Evolutionary conservation across 2,113 vertebrate genomes (phyloP), one percentile per base, ranked within the genome.

Genomic region (Hyla sarda): DNA sequence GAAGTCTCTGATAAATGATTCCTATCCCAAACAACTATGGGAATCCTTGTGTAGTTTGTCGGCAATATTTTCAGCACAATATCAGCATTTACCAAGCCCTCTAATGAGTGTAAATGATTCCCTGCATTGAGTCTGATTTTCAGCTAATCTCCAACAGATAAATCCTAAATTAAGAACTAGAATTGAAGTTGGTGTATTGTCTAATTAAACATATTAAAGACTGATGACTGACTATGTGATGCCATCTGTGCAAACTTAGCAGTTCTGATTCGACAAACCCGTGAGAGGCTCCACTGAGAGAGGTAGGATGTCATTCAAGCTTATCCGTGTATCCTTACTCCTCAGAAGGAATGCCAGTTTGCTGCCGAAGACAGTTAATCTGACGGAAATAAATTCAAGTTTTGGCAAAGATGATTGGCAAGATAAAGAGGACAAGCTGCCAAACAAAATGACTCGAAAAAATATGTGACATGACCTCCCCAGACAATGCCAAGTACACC

Each of bases 321-420:
- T 93, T 92, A 90, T 91, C 89, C 91, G 90, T 91, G 92, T 88
- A 89, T 89, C 89, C 89, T 74, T 88, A 90, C 86, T 89, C 90
- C 37, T 71, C 86, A 93, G 92, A 92, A 94, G 92, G 93, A 93
- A 95, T 78, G 89, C 90, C 90, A 88, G 91, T 93, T 95, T 94
- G 92, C 93, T 95, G 93, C 91, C 88, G 89, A 92, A 95, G 93
- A 95, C 92, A 92, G 92, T 96, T 94, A 93, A 96, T 93, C 94
- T 95, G 94, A 95, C 91, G 92, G 95, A 95, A 94, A 92, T 93
- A 93, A 91, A 91, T 93, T 96, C 95, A 95, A 95, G 95, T 95
- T 96, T 94, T 94, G 93, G 93, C 94, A 93, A 93, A 95, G 91
- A 92, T 92, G 88, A 92, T 90, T 91, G 92, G 92, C 91, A 87